Percentiles rank a stretch among this genome's conserved stretches.
These are phyloP conservation scores for Rhegmatorhina hoffmannsi DNA, from an alignment of 2,113 vertebrate genomes.

Conservation along the genomic window DNA sequence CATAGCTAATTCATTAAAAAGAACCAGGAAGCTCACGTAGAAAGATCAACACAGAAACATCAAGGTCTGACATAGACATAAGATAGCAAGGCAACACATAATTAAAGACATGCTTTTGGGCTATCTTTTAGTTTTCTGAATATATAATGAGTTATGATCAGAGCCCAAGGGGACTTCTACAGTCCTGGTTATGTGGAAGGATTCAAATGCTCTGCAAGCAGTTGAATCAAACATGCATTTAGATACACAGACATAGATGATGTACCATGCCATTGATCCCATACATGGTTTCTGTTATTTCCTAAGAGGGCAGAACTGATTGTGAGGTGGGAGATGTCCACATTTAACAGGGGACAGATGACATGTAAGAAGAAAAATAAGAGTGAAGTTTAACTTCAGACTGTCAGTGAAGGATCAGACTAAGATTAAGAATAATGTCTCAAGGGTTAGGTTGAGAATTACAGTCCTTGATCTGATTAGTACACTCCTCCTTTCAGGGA, in stretches of 20 bases:
- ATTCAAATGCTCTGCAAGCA: conserved; percentile 4
- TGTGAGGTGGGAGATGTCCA: not conserved
- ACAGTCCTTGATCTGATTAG: conserved; percentile 7
- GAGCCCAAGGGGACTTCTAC: conserved; percentile 1
- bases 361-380: not conserved
- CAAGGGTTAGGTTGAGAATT: not conserved
- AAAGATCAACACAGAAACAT: conserved; percentile 68
- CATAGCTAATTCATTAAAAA: conserved; percentile 73
- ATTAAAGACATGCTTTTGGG: conserved; percentile 70
- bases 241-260: not conserved
- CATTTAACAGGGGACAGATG: not conserved
- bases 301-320: not conserved
- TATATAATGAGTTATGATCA: conserved; percentile 39
- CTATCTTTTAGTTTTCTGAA: conserved; percentile 42
- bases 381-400: not conserved
- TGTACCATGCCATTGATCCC: not conserved
- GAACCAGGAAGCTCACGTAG: conserved; percentile 69
- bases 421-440: not conserved
- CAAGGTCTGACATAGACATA: conserved; percentile 68
- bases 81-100: conserved; percentile 58
- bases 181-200: conserved; percentile 4
- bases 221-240: not conserved
- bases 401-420: not conserved
- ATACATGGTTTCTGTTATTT: not conserved
- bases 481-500: not conserved